Percentiles rank a stretch among this genome's conserved stretches.
Conservation (phyloP, 2,113 vertebrate species). For the Colistium nudipinnis region DNA sequence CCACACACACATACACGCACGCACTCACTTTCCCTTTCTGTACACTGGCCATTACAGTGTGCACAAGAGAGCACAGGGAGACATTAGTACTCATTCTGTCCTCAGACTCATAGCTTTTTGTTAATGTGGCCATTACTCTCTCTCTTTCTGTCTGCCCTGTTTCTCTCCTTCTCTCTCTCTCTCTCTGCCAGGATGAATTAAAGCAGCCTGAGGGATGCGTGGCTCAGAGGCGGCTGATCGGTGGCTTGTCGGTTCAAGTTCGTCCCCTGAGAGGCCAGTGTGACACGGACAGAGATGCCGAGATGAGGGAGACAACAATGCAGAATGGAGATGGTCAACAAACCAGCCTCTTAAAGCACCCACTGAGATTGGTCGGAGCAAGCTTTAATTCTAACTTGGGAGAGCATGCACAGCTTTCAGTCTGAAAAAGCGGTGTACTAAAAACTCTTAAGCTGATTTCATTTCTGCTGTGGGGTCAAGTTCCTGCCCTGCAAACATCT, state of each 20-base stretch:
- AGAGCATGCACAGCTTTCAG: background rate
- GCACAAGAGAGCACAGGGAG: slow-evolving; percentile 12
- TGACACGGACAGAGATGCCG: slow-evolving; percentile 9
- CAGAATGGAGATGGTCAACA: no score
- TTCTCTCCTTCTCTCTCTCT: background rate
- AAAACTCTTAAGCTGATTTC: background rate
- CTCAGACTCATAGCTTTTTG: slow-evolving; percentile 32
- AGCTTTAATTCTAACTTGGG: background rate
- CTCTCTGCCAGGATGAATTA: slow-evolving; percentile 40
- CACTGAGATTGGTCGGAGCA: background rate
- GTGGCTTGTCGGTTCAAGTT: slow-evolving; percentile 47
- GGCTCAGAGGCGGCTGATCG: slow-evolving; percentile 23
- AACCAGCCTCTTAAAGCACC: background rate
- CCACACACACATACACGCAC: slow-evolving; percentile 4
- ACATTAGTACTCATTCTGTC: slow-evolving; percentile 17
- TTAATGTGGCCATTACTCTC: slow-evolving; percentile 27
- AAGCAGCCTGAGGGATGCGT: slow-evolving; percentile 40
- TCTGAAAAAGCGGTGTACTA: background rate
- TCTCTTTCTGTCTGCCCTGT: background rate
- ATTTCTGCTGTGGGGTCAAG: background rate
- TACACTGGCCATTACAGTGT: slow-evolving; percentile 15
- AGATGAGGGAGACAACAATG: background rate
- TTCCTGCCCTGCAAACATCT: background rate
- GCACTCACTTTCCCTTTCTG: slow-evolving; percentile 6
- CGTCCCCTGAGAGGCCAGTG: slow-evolving; percentile 17